phyloP scores from a whole-genome alignment of 2,888 invertebrate species.

The Mesorhabditis belari region DNA sequence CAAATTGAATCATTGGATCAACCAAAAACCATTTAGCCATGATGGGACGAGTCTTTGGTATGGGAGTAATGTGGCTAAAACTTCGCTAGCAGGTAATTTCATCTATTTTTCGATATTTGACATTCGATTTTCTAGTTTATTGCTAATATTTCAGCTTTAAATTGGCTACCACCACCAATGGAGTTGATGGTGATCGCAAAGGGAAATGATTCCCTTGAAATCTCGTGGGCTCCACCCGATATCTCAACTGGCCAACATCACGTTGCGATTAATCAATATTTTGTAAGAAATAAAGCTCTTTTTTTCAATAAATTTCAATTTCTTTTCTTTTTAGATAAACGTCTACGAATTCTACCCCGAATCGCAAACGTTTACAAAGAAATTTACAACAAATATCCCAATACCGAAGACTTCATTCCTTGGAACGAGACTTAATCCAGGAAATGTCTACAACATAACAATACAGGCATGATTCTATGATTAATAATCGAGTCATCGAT shows the following conservation, averaged over 20 bases:
- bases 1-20: no score
- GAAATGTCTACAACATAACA: slow-evolving; percentile 33
- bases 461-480: slow-evolving; percentile 16
- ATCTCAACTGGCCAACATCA: slow-evolving; percentile 24
- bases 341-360: slow-evolving; percentile 21
- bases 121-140: neutral
- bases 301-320: neutral
- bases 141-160: slow-evolving; percentile 19
- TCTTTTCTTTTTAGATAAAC: slow-evolving; percentile 21
- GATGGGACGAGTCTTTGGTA: slow-evolving; percentile 32
- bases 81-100: slow-evolving; percentile 28
- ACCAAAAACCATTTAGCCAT: no score
- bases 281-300: slow-evolving; percentile 15
- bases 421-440: slow-evolving; percentile 20
- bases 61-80: slow-evolving; percentile 28
- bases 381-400: slow-evolving; percentile 20
- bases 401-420: slow-evolving; percentile 24
- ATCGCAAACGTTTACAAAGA: slow-evolving; percentile 10
- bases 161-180: slow-evolving; percentile 33
- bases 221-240: slow-evolving; percentile 31
- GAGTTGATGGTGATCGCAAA: slow-evolving; percentile 28
- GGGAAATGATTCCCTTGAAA: slow-evolving; percentile 24
- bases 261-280: slow-evolving; percentile 30
- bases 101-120: neutral
- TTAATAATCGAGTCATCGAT: no score